Base-by-base conservation (phyloP, 2,113 vertebrate genomes). In the Camelus bactrianus region DNA sequence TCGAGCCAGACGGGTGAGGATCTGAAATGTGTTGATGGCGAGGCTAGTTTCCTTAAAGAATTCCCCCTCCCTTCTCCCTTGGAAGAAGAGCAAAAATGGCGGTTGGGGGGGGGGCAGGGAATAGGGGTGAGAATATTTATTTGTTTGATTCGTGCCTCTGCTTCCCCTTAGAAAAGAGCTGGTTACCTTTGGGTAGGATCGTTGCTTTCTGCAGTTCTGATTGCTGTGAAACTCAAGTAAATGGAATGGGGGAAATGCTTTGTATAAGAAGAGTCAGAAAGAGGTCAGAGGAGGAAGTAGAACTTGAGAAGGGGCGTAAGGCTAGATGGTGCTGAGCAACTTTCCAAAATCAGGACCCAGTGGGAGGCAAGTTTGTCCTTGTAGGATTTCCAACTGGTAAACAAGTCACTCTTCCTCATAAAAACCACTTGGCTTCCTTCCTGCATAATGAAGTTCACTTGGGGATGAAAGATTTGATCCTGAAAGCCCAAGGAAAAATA, bases 401-500 rank as follows among this genome's bases (percentile, higher is more conserved):
- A 64, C 67, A 72, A 73, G 42, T 77, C 65, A 28, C 58, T 8
- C 28, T 85, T 80, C 70, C 72, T 76, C 32, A 48, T 50, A 60
- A 62, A 88, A 91, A 54, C 5, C 56, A 70, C 77, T 79, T 17
- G 2, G 2, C 60, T 90, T 70, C 19, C 82, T 94, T 58, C 30
- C 32, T 22, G 64, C 2, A 19, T 72, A 76, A 56, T 15, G 60
- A 75, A 64, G 77, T 30, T 64, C 69, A 58, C 58, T 62, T 9
- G 6, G 32, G 30, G 52, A 14, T 80, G 80, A 9, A 13, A 90
- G 46, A 88, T 46, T 87, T 60, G 62, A 10, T 76, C 56, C 52
- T 67, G 28, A 88, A 77, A 89, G 50, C 42, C 81, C 77, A 94
- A 64, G 84, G 38, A 70, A 32, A 60, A 95, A 35, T n/a, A 14